Evolutionary conservation across 2,113 vertebrate genomes (phyloP), one percentile per base, ranked within the genome.

Genomic region (Pygoscelis adeliae): DNA sequence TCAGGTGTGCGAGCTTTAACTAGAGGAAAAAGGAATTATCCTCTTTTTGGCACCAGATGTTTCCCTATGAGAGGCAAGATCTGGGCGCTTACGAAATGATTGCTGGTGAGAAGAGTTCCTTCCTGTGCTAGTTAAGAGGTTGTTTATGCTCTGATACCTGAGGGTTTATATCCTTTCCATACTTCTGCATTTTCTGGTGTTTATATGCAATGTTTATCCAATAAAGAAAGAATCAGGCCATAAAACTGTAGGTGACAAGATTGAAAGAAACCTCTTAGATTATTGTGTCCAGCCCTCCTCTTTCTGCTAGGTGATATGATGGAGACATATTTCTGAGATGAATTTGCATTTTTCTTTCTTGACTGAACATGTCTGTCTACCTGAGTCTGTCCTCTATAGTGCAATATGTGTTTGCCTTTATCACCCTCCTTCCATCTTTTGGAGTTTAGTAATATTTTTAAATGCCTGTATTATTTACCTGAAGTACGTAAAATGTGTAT

Each of bases 1-100:
- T 85, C 81, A 93, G 96, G 89, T 97, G 30, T 91, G 73, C 0
- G 1, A 97, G 61, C 21, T 95, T 96, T 96, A 97, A 97, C 84
- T 91, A 95, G 84, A 94, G 22, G 34, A 85, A 87, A 89, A 96
- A 59, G 61, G 73, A 83, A 93, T 95, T 82, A 95, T 19, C 32
- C 23, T 84, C 34, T 32, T 92, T 59, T 77, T 92, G 71, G 32
- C 56, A 58, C 70, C 93, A 97, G 94, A 96, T 96, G 95, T 93
- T 95, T 97, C 66, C 58, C n/a, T 53, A 84, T 42, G 69, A 96
- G 62, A 89, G 27, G 36, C 13, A 95, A 96, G 87, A 36, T 71
- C 53, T 95, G 81, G 67, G 53, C 89, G 84, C 56, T 89, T 91
- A 58, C 2, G 13, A 52, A 96, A 72, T 83, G 70, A 72, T 87